Conservation (phyloP, 1,140 invertebrate species). For the Trypoxylus dichotomus region DNA sequence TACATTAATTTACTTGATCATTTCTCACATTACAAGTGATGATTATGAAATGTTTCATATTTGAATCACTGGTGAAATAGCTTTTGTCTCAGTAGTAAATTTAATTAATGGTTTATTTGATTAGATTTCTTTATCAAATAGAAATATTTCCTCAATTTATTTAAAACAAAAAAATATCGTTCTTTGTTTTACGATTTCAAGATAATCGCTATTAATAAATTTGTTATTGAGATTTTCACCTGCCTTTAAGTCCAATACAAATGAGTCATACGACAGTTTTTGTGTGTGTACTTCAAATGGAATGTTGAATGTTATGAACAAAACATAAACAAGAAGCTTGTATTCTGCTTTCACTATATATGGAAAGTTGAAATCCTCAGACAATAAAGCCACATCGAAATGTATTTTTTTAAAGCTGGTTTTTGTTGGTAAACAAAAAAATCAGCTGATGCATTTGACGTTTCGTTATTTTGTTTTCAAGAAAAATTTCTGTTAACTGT, state of each 20-base stretch:
- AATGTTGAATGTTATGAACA: not conserved
- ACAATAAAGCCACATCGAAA: not conserved
- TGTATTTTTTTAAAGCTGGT: not conserved
- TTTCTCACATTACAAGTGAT: too few species aligned
- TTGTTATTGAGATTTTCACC: not conserved
- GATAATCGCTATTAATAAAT: too few species aligned
- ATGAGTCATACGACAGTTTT: not conserved
- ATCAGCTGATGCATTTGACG: slow-evolving; percentile 33
- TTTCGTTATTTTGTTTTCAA: slow-evolving; percentile 5
- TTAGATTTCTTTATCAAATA: too few species aligned
- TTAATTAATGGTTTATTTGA: too few species aligned
- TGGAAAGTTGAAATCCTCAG: not conserved
- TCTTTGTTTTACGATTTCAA: too few species aligned
- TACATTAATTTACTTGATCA: too few species aligned
- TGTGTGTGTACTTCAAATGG: not conserved
- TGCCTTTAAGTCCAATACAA: not conserved
- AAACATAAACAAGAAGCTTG: not conserved
- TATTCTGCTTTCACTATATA: not conserved
- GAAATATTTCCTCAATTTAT: too few species aligned
- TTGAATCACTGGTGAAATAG: too few species aligned
- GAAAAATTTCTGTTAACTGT: slow-evolving; percentile 31
- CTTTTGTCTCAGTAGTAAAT: too few species aligned
- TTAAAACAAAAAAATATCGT: too few species aligned
- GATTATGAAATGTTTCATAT: too few species aligned
- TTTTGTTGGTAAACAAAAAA: slow-evolving; percentile 36